Evolutionary conservation across 2,888 invertebrate species (phyloP), one percentile per base, ranked within the genome.

Genomic region (Sycophila texana): DNA sequence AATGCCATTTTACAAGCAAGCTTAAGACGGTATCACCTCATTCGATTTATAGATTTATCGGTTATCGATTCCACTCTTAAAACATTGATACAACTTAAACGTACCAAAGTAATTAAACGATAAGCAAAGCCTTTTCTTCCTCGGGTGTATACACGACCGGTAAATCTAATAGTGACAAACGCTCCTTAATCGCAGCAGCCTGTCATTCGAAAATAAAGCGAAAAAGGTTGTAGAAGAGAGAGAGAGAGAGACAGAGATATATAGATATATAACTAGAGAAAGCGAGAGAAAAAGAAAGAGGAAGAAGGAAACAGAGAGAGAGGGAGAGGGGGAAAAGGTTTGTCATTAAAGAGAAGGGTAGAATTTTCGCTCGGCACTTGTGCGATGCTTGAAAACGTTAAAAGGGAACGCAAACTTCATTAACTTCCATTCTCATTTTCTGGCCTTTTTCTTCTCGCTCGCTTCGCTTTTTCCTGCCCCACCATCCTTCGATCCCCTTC

Each of bases 391-490:
- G 66, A 80, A 75, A 79, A 77, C 81, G 78, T 82, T 84, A 82
- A 82, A 84, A 83, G 82, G 80, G 81, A 85, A 82, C 82, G 84
- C 83, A 84, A 85, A 85, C 84, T 71, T 79, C 79, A 74, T 79
- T 79, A 71, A 74, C 74, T 74, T 79, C 67, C 79, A 70, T 74
- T 79, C 71, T 78, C 74, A 74, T 79, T 74, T 71, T 74, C 79
- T 74, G 60, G 49, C 57, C 68, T 65, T 71, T 51, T 72, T 57
- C 77, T 60, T 63, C 53, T 2, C 55, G 26, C 61, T 26, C 53
- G 0, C 61, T 20, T 58, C 20, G 13, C 70, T 26, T 18, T 53
- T 55, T 51, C n/a, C 53, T 49, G 30, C 68, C 66, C 16, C 49
- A 57, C 57, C 30, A 3, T 66, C 13, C 60, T 26, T 57, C 2